A percentile compares a stretch with the other conserved stretches of the same genome.
phyloP scores from a whole-genome alignment of 1,140 invertebrate genomes.

The Pristionchus pacificus region DNA sequence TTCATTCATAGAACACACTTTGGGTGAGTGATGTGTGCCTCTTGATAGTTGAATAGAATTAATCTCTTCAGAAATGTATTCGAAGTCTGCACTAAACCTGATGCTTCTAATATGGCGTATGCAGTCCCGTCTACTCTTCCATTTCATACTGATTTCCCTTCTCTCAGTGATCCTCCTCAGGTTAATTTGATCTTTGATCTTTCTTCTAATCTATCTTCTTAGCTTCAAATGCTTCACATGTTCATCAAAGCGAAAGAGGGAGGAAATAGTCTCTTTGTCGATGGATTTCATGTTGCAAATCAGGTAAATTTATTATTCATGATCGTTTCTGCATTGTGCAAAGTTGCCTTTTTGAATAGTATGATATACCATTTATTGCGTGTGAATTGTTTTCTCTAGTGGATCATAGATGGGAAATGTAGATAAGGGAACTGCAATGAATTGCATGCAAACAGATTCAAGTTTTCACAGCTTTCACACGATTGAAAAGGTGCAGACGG shows the following conservation, averaged over 20 bases:
- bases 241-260: slow-evolving; percentile 38
- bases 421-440: too few species aligned
- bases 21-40: slow-evolving; percentile 34
- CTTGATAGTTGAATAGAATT: slow-evolving; percentile 11
- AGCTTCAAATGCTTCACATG: slow-evolving; percentile 56
- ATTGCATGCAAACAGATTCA: too few species aligned
- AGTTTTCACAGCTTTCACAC: too few species aligned
- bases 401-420: too few species aligned
- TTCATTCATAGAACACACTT: slow-evolving; percentile 51
- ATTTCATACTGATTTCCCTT: slow-evolving; percentile 54
- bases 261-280: slow-evolving; percentile 51
- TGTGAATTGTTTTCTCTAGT: too few species aligned
- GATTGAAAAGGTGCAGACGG: too few species aligned
- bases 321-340: slow-evolving; percentile 1
- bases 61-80: slow-evolving; percentile 41
- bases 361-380: too few species aligned
- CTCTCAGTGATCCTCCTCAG: slow-evolving; percentile 45
- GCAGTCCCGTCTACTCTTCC: slow-evolving; percentile 43
- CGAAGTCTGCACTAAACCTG: slow-evolving; percentile 46
- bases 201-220: slow-evolving; percentile 6
- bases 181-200: slow-evolving; percentile 9
- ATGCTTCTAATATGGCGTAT: slow-evolving; percentile 53
- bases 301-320: slow-evolving; percentile 18
- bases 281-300: slow-evolving; percentile 50
- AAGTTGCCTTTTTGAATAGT: too few species aligned